Conservation (phyloP, 1,140 invertebrate genomes). For the Orchesella cincta region DNA sequence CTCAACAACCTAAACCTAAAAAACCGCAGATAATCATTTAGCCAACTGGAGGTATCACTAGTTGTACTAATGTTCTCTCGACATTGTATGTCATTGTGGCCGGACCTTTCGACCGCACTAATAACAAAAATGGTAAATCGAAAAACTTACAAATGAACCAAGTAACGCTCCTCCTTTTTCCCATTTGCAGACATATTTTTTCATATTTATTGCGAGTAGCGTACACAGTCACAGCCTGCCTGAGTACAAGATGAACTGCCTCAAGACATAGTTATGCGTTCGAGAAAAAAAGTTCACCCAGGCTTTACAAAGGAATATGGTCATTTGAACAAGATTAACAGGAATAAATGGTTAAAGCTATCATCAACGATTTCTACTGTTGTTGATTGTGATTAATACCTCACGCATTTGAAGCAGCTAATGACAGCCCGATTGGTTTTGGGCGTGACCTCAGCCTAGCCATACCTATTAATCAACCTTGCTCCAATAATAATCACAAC, state of each 20-base stretch:
- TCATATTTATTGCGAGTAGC: no score
- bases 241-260: no score
- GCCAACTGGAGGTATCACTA: no score
- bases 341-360: conserved; percentile 22
- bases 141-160: not conserved
- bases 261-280: no score
- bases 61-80: no score
- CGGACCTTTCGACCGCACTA: not conserved
- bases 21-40: no score
- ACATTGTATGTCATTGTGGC: not conserved
- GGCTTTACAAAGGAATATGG: not conserved
- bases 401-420: conserved; percentile 21
- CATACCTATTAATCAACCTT: conserved; percentile 35
- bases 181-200: not conserved
- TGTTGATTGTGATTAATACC: conserved; percentile 35
- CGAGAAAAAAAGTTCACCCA: no score
- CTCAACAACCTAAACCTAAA: no score
- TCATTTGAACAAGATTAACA: conserved; percentile 16
- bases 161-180: conserved; percentile 4
- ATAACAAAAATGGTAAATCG: not conserved
- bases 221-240: no score
- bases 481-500: conserved; percentile 31
- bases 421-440: conserved; percentile 32
- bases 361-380: conserved; percentile 23
- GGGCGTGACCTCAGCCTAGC: conserved; percentile 26